Conservation (phyloP, 2,113 vertebrate genomes). For the Pterocles orientalis region DNA sequence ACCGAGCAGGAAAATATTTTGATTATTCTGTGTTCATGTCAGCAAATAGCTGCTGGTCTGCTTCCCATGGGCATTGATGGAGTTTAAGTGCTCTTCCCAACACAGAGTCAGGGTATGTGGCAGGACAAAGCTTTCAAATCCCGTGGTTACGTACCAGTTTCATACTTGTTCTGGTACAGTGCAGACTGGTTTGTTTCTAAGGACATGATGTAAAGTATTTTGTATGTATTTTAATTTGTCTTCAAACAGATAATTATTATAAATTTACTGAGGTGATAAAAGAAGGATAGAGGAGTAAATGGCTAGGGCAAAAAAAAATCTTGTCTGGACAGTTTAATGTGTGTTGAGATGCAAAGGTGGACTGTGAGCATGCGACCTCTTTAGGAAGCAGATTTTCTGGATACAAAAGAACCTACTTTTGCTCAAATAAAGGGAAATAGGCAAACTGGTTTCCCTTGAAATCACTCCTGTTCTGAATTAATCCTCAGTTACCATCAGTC, state of each 20-base stretch:
- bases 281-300: neutral
- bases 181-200: neutral
- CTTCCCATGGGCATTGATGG: neutral
- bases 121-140: neutral
- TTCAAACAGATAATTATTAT: neutral
- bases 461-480: neutral
- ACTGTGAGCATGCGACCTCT: neutral
- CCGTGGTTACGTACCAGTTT: neutral
- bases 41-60: neutral
- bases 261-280: neutral
- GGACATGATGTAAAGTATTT: neutral
- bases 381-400: neutral
- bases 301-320: neutral
- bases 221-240: neutral
- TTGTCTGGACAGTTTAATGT: neutral
- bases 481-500: neutral
- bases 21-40: neutral
- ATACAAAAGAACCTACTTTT: neutral
- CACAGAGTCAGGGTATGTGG: neutral
- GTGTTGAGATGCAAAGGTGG: neutral
- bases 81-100: neutral
- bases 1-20: slow-evolving; percentile 4
- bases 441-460: neutral
- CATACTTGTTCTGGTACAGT: neutral
- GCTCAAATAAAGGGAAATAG: neutral